Evolutionary conservation across 2,113 vertebrate species (phyloP), one percentile per base, ranked within the genome.

Genomic region (Polyodon spathula): DNA sequence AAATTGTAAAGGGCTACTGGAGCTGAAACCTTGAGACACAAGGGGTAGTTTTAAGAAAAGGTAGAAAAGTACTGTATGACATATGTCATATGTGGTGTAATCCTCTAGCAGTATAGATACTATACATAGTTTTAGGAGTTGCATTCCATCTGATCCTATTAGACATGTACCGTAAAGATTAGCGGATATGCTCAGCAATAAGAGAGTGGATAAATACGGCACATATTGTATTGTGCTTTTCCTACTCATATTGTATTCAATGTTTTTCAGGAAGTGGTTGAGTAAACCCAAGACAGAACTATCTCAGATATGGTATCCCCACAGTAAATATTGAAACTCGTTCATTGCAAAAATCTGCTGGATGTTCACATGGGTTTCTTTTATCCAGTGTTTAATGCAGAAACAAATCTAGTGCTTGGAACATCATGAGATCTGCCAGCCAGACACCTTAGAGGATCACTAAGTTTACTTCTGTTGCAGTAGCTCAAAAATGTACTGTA

Each of bases 401-500:
- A 69, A 15, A 41, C 48, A 42, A 37, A 42, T 48, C 48, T 37
- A 53, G 68, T 57, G 48, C 27, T 40, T 50, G 51, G 61, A 51
- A 42, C 39, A 54, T 60, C 61, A 52, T 38, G 39, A 61, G 52
- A 40, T 42, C 38, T 39, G 27, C 27, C 27, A 27, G 40, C 44
- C 27, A 57, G 53, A 60, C 40, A 37, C 56, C 44, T 53, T 44
- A 46, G 39, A 63, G 48, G 56, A 38, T n/a, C 40, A 43, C 59
- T 14, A 60, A 60, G 58, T 38, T 63, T 55, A 55, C 53, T 42
- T 11, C 46, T 44, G 54, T n/a, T 48, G 8, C 16, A 72, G 76
- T 71, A 74, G 76, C 52, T 58, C 10, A 55, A 54, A 71, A 65
- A 8, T 5, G 62, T 67, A 66, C 69, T 65, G 68, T 71, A 81